These are phyloP conservation scores for Aurelia coerulea DNA, from an alignment of 30 jellyfish, hydroid and myxozoan species.

Conservation along the genomic window DNA sequence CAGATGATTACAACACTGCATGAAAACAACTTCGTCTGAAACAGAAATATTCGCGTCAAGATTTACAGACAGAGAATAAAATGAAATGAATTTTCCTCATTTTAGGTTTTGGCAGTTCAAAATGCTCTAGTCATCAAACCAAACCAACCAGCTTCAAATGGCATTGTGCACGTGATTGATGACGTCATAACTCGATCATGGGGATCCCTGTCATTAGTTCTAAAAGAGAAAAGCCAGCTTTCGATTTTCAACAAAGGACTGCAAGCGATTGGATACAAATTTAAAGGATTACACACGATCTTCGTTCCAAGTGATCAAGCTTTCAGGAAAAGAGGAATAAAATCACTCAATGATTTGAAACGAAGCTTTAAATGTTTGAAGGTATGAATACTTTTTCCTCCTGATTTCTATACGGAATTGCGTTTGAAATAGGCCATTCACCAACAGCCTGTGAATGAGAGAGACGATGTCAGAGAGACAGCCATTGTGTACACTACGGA, in stretches of 20 bases:
- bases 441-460: no score
- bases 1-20: no score
- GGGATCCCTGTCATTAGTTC: no score
- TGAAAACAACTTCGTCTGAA: no score
- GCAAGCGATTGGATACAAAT: neutral
- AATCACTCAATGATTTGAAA: neutral
- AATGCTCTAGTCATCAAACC: conserved; percentile 38
- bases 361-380: conserved; percentile 28
- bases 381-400: neutral
- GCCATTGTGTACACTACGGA: no score
- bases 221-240: neutral
- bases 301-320: conserved; percentile 59
- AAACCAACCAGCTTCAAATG: conserved; percentile 39
- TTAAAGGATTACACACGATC: conserved; percentile 31
- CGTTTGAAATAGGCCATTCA: no score
- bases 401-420: no score
- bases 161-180: conserved; percentile 26
- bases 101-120: conserved; percentile 33
- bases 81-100: neutral
- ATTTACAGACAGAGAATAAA: no score
- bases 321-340: neutral
- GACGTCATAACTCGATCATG: conserved; percentile 1
- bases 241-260: conserved; percentile 23
- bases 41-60: no score
- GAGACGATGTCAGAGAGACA: no score